Evolutionary conservation across 2,888 invertebrate genomes (phyloP).

Genomic region (Torymus aiolomorphi): DNA sequence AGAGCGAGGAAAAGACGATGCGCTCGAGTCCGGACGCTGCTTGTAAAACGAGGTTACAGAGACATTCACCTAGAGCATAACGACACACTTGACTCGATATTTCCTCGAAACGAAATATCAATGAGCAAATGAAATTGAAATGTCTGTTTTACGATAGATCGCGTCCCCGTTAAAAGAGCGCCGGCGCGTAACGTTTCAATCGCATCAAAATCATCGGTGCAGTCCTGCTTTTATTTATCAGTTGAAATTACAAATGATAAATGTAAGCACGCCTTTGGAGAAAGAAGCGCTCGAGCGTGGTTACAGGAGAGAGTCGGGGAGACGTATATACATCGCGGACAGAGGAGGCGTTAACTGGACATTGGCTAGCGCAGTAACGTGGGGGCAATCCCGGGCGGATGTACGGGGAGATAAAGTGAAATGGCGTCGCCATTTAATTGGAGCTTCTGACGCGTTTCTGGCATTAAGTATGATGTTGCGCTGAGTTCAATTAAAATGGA

Average conservation of each 20-base stretch:
- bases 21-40: background rate
- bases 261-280: background rate
- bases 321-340: too few species aligned
- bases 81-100: slow-evolving; percentile 11
- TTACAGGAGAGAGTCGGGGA: background rate
- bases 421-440: slow-evolving; percentile 70
- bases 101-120: slow-evolving; percentile 13
- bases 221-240: background rate
- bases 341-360: slow-evolving; percentile 32
- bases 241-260: slow-evolving; percentile 18
- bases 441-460: slow-evolving; percentile 71
- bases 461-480: slow-evolving; percentile 74
- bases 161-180: background rate
- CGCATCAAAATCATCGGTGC: background rate
- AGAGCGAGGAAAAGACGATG: background rate
- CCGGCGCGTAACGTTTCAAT: background rate
- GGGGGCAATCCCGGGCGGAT: slow-evolving; percentile 61
- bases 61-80: slow-evolving; percentile 4
- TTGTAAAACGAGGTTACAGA: slow-evolving; percentile 21
- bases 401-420: slow-evolving; percentile 68
- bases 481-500: slow-evolving; percentile 75
- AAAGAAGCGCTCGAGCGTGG: background rate
- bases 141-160: slow-evolving; percentile 28
- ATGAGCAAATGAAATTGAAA: slow-evolving; percentile 25
- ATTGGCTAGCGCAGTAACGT: slow-evolving; percentile 31